Evolutionary conservation across 2,113 vertebrate genomes (phyloP).

Genomic region (Microcebus tavaratra): DNA sequence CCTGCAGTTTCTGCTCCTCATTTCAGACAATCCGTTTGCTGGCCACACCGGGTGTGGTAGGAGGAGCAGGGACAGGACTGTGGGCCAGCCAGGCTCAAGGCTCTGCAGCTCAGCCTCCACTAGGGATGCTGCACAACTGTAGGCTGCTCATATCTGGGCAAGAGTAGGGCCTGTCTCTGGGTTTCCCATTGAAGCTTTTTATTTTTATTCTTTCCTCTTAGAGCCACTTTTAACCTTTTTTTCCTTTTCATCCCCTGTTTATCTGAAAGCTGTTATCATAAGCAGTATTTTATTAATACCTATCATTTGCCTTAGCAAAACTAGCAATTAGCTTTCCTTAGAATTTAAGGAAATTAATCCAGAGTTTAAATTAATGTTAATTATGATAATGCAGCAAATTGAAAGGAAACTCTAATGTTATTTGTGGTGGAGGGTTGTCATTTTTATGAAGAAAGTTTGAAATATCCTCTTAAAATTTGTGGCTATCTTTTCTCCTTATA

Average conservation of each 20-base stretch:
- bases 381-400: neutral
- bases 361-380: slow-evolving; percentile 12
- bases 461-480: neutral
- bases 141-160: neutral
- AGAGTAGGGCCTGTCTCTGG: neutral
- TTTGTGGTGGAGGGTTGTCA: neutral
- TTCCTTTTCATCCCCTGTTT: neutral
- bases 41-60: neutral
- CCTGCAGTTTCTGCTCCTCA: neutral
- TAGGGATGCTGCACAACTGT: accelerated
- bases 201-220: neutral
- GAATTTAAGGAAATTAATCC: neutral
- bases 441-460: slow-evolving; percentile 12
- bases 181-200: neutral
- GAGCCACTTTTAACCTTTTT: neutral
- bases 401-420: neutral
- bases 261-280: neutral
- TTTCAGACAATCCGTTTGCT: neutral
- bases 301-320: neutral
- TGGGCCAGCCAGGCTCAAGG: neutral
- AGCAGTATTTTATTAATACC: neutral
- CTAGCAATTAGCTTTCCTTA: neutral
- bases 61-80: neutral
- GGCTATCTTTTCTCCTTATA: neutral
- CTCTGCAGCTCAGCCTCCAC: neutral